Evolutionary conservation across 2,113 vertebrate species (phyloP), one percentile per base, ranked within the genome.

Genomic region (Cryptomyrus ogoouensis): DNA sequence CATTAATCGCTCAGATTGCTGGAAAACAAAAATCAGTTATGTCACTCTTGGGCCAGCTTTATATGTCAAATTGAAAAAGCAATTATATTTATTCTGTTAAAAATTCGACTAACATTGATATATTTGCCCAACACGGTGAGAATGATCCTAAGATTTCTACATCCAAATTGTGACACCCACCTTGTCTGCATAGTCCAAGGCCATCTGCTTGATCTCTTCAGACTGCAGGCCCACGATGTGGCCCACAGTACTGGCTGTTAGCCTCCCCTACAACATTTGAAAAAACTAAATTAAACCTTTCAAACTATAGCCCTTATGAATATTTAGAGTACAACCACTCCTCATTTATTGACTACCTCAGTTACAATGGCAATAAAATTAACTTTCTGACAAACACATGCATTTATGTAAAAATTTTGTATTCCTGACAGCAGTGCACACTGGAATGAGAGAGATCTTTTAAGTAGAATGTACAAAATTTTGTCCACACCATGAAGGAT

Each of bases 221-320:
- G 98, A 99, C 93, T 98, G 98, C 1, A 98, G 96, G 10, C 97
- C 98, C 84, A 99, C 98, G 1, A 99, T 98, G 93, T 99, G 98
- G 80, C 98, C 98, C 92, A 99, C 97, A 2, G 98, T 96, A 91
- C 97, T 98, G 0, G 98, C 98, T 0, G 97, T 98, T 93, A 98
- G 94, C 90, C 95, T 96, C 89, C 97, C 97, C 98, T 99, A 95
- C 17, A 53, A 87, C n/a, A 56, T 52, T 15, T 15, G 49, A 35
- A 15, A 53, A 19, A 87, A 21, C 0, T 31, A 8, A 19, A 52
- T 52, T 87, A 31, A 17, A 27, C 27, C 83, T 53, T 52, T 52
- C 21, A 27, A 53, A 42, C 17, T 80, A 42, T 3, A 42, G 13
- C 74, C 35, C 21, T 46, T 44, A 83, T 9, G 80, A 44, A 83